Base-by-base conservation (phyloP, 37 sponge, comb jelly and placozoan species). In the Aplysina aerophoba region DNA sequence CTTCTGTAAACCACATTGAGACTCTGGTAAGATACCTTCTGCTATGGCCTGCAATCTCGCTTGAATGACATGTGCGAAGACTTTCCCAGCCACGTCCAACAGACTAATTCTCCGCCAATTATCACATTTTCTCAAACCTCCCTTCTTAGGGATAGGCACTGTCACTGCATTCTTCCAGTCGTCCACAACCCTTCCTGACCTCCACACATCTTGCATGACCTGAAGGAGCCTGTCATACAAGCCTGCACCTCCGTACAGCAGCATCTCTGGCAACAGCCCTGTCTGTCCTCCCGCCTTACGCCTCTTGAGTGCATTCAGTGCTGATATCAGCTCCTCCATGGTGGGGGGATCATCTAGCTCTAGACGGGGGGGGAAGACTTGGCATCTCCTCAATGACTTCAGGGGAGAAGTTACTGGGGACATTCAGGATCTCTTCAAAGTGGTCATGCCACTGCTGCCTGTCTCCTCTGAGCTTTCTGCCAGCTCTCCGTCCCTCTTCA, bases 1-100 rank as follows among this genome's bases (percentile, higher is more conserved):
- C 57, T 81, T 87, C 44, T 74, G 24, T 36, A 87, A 87, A 33
- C 83, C 88, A 87, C 88, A 82, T 62, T 87, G 88, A 55, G 88
- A 82, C 37, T 87, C 83, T 79, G 86, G 86, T 67, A 85, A 35
- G 55, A 57, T 34, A 22, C 8, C 28, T 68, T 84, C 85, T 72
- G 80, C 81, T 24, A 86, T 63, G 57, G 28, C 21, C 55, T 80
- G 81, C n/a, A 66, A 55, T 28, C 87, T 5, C 21, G 79, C 81
- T 55, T 87, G 88, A 17, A 87, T 25, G 28, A 87, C 82, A 34
- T 83, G 30, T 6, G 83, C 83, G 40, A 87, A 66, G 0, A 87
- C 54, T 35, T 87, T 87, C 20, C 83, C 83, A 4, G 82, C 86
- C 15, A 85, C 80, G 73, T 71, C 73, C 35, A 71, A 4, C 16